Conservation (phyloP, 2,113 vertebrate genomes). For the Castor canadensis region DNA sequence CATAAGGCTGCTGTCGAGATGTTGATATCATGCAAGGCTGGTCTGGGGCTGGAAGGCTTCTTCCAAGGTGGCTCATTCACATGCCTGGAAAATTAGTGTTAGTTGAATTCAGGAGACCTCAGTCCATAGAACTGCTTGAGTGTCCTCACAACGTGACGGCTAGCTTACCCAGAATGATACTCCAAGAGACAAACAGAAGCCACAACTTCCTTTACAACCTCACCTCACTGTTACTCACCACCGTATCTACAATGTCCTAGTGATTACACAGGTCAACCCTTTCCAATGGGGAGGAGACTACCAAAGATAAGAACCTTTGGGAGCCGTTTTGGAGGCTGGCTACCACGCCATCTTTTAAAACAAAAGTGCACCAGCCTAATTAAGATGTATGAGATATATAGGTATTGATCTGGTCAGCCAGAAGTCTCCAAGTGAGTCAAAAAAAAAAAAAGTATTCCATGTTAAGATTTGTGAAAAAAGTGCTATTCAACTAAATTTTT, state of each 20-base stretch:
- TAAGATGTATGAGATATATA: background rate
- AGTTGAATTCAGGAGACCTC: background rate
- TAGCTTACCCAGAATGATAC: background rate
- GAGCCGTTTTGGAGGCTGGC: background rate
- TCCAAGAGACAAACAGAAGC: background rate
- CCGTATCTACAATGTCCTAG: background rate
- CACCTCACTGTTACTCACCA: background rate
- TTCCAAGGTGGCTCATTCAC: background rate
- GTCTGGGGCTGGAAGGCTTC: background rate
- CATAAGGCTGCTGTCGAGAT: background rate
- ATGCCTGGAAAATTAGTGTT: background rate
- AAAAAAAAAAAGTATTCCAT: background rate
- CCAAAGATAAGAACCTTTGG: background rate
- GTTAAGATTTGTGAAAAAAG: constrained; percentile 1
- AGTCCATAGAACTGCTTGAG: background rate
- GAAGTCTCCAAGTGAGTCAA: constrained; percentile 10
- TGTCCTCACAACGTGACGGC: background rate
- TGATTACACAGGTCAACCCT: background rate
- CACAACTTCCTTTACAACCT: background rate
- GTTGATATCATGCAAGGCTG: background rate
- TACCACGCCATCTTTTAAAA: background rate
- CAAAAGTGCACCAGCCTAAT: background rate
- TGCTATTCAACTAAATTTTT: background rate
- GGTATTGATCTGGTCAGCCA: background rate
- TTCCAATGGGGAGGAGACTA: background rate